Evolutionary conservation across 2,113 vertebrate genomes (phyloP), one percentile per base, ranked within the genome.

Genomic region (Hypocryptadius cinnamomeus): DNA sequence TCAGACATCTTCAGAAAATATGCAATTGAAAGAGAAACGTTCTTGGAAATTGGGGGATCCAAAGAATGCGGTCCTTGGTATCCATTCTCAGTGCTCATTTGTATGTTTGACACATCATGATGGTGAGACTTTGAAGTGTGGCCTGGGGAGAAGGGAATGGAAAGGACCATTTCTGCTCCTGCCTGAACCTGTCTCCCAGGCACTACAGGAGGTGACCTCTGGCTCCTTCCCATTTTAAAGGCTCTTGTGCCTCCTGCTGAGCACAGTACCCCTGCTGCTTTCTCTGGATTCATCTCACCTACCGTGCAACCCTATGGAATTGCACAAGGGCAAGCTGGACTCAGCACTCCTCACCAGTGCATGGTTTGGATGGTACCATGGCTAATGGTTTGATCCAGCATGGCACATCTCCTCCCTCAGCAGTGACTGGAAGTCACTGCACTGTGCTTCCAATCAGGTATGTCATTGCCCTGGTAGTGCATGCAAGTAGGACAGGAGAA

Each of bases 281-380:
- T 57, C 15, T 51, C 79, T 76, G 82, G 24, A 30, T 77, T 79
- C 1, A 0, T 40, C 68, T 37, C 59, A 53, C 20, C 25, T 4
- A 2, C 23, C 5, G 0, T 4, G 3, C 15, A 77, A 39, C 50
- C 42, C 69, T 13, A 1, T 1, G 8, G 69, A 73, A 70, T 4
- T 13, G 30, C 47, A 74, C 13, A 19, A 13, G 24, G 44, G 19
- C 18, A 39, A 35, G 21, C 11, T 54, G 42, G 48, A 59, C 23
- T 22, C 24, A 12, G 53, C 27, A 20, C 7, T 23, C 27, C 51
- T 45, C 61, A 8, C 6, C 48, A 27, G 42, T 4, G 20, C 2
- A 1, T 57, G 50, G 42, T n/a, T 89, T 50, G 68, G 35, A 21
- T 18, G 64, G 20, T 8, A 2, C 14, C 60, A 24, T 0, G 2